Percentiles rank a stretch among this genome's conserved stretches.
Evolutionary conservation across 2,797 vertebrate species (phyloP).

Genomic region (Xyrichtys novacula): DNA sequence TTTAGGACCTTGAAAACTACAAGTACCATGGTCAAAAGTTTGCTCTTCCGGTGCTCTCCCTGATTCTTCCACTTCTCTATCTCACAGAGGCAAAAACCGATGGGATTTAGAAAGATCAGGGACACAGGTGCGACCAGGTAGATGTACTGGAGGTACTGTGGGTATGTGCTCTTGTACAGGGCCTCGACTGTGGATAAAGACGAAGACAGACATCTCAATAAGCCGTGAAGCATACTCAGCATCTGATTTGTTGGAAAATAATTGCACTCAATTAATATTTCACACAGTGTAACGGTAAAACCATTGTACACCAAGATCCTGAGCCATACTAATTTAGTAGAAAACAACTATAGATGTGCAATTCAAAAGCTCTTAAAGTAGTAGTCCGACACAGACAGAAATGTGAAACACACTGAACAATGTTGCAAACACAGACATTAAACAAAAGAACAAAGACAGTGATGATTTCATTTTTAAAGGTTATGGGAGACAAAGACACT

Average conservation of each 20-base stretch:
- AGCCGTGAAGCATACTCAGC: background rate
- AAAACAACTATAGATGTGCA: no score
- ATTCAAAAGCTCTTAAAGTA: no score
- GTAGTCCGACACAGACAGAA: no score
- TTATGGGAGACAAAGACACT: no score
- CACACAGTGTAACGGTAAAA: no score
- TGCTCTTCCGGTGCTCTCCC: slow-evolving; percentile 85
- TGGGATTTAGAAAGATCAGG: slow-evolving; percentile 95
- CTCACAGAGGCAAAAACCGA: slow-evolving; percentile 97
- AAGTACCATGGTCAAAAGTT: slow-evolving; percentile 88
- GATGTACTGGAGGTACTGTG: slow-evolving; percentile 97
- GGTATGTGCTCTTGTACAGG: slow-evolving; percentile 86
- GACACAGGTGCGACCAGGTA: slow-evolving; percentile 98
- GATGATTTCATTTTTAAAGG: no score
- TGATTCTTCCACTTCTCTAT: slow-evolving; percentile 94
- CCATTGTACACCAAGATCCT: background rate
- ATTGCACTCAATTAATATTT: background rate
- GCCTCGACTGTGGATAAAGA: slow-evolving; percentile 84
- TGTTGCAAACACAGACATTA: no score
- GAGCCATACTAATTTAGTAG: no score
- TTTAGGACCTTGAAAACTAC: slow-evolving; percentile 88
- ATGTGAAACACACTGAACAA: no score
- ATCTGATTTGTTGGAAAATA: background rate
- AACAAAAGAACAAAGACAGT: no score
- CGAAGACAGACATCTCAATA: slow-evolving; percentile 79